Evolutionary conservation across 2,113 vertebrate genomes (phyloP).

Genomic region (Phaethon lepturus): DNA sequence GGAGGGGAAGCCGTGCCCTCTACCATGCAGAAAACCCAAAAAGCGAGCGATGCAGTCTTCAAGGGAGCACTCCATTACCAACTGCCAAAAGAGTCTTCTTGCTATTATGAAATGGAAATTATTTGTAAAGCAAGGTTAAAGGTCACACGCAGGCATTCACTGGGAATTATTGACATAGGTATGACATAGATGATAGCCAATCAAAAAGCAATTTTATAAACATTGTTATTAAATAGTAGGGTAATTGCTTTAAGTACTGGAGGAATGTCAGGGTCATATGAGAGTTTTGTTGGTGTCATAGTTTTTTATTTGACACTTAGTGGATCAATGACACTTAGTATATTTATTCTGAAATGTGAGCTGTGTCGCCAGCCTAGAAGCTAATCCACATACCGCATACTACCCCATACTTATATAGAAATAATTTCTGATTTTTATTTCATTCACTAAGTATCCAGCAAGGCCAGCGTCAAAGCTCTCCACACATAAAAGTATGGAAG

Average conservation of each 20-base stretch:
- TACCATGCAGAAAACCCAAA: background rate
- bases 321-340: slow-evolving; percentile 78
- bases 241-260: slow-evolving; percentile 84
- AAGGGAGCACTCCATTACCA: background rate
- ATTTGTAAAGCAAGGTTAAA: slow-evolving; percentile 75
- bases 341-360: slow-evolving; percentile 75
- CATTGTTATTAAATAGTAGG: slow-evolving; percentile 84
- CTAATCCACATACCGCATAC: slow-evolving; percentile 32
- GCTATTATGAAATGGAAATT: slow-evolving; percentile 73
- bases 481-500: slow-evolving; percentile 70
- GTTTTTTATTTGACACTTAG: slow-evolving; percentile 76
- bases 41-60: background rate
- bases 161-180: slow-evolving; percentile 76
- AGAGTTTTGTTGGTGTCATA: slow-evolving; percentile 78
- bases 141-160: slow-evolving; percentile 62
- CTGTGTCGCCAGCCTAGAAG: slow-evolving; percentile 56
- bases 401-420: slow-evolving; percentile 49
- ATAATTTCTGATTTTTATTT: slow-evolving; percentile 67
- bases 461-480: slow-evolving; percentile 69
- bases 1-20: background rate
- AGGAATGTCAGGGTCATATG: slow-evolving; percentile 78
- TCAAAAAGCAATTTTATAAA: slow-evolving; percentile 84
- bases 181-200: slow-evolving; percentile 77
- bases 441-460: slow-evolving; percentile 68
- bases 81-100: slow-evolving; percentile 12